These are phyloP conservation scores for Harpegnathos saltator DNA, from an alignment of 1,140 invertebrate species.

Conservation along the genomic window DNA sequence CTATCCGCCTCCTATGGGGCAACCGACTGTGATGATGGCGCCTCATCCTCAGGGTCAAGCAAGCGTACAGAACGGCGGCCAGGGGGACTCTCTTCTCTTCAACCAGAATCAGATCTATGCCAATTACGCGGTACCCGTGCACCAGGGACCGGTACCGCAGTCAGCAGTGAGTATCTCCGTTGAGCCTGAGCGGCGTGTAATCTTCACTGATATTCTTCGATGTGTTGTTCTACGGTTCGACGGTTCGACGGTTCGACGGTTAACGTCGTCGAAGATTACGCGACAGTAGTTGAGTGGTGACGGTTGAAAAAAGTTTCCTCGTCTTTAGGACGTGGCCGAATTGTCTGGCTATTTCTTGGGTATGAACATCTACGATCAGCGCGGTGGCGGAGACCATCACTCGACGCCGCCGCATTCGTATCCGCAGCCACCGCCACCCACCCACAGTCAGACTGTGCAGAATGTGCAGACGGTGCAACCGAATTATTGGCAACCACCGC, in stretches of 20 bases:
- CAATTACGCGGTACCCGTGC: slow-evolving; percentile 82
- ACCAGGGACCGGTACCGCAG: slow-evolving; percentile 78
- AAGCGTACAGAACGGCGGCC: slow-evolving; percentile 72
- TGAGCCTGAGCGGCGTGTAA: not conserved
- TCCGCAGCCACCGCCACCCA: slow-evolving; percentile 78
- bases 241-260: too few relatives aligned
- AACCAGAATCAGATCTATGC: slow-evolving; percentile 82
- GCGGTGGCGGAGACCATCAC: slow-evolving; percentile 78
- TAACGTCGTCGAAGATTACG: too few relatives aligned
- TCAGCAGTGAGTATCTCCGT: slow-evolving; percentile 71
- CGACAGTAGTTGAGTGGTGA: too few relatives aligned
- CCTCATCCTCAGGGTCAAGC: slow-evolving; percentile 76
- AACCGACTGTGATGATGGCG: slow-evolving; percentile 82
- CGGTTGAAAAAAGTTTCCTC: too few relatives aligned
- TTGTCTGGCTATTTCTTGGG: slow-evolving; percentile 84
- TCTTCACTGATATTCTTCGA: not conserved
- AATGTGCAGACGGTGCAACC: slow-evolving; percentile 77
- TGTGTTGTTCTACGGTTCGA: too few relatives aligned
- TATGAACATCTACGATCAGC: slow-evolving; percentile 83
- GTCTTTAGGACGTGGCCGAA: slow-evolving; percentile 79
- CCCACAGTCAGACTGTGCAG: slow-evolving; percentile 74
- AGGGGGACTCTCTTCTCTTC: slow-evolving; percentile 79
- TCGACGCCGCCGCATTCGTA: slow-evolving; percentile 79
- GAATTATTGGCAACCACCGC: slow-evolving; percentile 83
- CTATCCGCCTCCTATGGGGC: slow-evolving; percentile 74